Percentiles rank a stretch among this genome's conserved stretches.
Conservation (phyloP, 2,797 vertebrate genomes). For the Oreochromis grahami region DNA sequence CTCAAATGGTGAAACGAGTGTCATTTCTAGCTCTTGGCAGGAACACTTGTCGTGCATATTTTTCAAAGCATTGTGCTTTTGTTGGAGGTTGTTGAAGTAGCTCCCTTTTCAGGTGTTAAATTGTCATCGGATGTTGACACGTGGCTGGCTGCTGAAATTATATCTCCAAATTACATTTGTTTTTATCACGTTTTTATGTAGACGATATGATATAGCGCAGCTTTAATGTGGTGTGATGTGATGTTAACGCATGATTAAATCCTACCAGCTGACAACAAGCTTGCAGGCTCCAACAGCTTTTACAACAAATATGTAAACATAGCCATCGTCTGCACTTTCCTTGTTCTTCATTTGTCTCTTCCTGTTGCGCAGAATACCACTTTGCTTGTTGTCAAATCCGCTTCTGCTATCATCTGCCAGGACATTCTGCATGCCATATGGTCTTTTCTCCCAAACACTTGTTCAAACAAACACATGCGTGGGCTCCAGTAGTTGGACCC, state of each 20-base stretch:
- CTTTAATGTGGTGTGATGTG: neutral
- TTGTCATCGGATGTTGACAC: neutral
- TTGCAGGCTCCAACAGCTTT: neutral
- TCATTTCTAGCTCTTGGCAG: neutral
- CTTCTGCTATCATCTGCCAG: slow-evolving; percentile 5
- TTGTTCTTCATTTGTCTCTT: slow-evolving; percentile 16
- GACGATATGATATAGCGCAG: neutral
- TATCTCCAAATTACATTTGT: neutral
- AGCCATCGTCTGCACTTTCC: neutral
- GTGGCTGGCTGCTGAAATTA: neutral
- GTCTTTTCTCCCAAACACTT: neutral
- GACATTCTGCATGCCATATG: slow-evolving; percentile 37
- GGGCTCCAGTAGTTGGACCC: neutral
- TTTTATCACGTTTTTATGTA: neutral
- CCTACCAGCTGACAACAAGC: slow-evolving; percentile 23
- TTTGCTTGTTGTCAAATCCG: slow-evolving; percentile 7
- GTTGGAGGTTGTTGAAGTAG: neutral
- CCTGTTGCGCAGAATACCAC: neutral
- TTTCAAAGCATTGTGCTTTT: neutral
- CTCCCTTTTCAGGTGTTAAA: neutral
- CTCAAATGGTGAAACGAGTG: neutral
- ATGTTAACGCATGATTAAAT: neutral
- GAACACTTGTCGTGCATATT: neutral
- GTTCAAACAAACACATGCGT: neutral
- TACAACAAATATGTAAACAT: slow-evolving; percentile 50